A percentile compares a stretch with the other conserved stretches of the same genome.
Evolutionary conservation across 2,797 vertebrate genomes (phyloP).

Genomic region (Coccyzus lansbergi): DNA sequence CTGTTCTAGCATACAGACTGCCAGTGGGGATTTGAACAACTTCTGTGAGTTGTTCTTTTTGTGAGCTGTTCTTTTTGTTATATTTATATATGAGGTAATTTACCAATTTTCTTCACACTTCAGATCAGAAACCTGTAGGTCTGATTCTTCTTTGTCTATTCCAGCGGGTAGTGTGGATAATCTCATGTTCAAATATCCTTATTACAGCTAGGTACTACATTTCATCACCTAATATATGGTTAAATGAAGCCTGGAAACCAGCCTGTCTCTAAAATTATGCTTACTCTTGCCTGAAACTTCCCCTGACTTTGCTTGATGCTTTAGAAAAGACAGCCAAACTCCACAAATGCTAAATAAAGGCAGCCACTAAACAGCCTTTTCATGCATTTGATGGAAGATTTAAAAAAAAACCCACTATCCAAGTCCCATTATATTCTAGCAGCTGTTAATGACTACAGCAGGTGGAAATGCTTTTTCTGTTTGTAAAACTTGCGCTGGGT

Average conservation of each 20-base stretch:
- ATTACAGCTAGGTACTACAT: neutral
- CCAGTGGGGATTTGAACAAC: constrained; percentile 4
- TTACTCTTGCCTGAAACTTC: neutral
- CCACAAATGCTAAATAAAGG: neutral
- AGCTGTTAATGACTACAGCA: neutral
- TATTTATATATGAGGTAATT: constrained; percentile 4
- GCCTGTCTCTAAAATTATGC: neutral
- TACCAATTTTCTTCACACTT: neutral
- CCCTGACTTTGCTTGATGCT: neutral
- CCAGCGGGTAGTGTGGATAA: neutral
- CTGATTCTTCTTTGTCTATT: neutral
- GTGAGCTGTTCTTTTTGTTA: constrained; percentile 26
- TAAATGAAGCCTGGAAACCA: neutral
- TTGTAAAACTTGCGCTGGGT: neutral
- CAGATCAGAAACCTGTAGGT: neutral
- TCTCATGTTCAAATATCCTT: neutral
- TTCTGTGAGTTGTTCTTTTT: neutral
- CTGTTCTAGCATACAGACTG: neutral
- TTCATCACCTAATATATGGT: neutral
- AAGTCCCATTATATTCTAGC: neutral
- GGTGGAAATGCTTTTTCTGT: neutral
- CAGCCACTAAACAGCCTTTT: neutral
- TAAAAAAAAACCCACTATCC: neutral
- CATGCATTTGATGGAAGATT: neutral
- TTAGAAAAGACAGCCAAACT: neutral